A percentile compares a stretch with the other conserved stretches of the same genome.
Conservation (phyloP, 2,113 vertebrate species). For the Ancistrus triradiatus region DNA sequence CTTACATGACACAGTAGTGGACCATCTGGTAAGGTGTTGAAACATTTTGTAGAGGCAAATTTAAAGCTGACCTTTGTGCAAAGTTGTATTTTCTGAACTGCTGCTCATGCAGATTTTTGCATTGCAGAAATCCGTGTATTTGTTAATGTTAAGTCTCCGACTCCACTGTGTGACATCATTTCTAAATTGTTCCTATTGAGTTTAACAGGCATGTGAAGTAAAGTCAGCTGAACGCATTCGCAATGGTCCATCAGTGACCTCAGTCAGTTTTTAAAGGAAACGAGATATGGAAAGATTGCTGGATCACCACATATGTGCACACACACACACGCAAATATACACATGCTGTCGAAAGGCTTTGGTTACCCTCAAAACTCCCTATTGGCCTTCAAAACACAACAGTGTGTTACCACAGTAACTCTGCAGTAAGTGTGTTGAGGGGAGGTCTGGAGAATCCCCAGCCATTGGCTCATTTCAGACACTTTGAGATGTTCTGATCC, state of each 20-base stretch:
- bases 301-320: slow-evolving; percentile 3
- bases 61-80: too few species aligned
- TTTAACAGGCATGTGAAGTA: too few species aligned
- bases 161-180: too few species aligned
- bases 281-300: slow-evolving; percentile 16
- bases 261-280: slow-evolving; percentile 4
- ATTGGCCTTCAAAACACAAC: slow-evolving; percentile 23
- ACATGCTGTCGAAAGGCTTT: slow-evolving; percentile 1
- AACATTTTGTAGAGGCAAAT: too few species aligned
- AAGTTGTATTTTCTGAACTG: too few species aligned
- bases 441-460: neutral
- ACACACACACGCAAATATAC: slow-evolving; percentile 2
- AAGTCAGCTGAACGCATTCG: too few species aligned
- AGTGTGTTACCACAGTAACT: slow-evolving; percentile 14
- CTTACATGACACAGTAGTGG: too few species aligned
- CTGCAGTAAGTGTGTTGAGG: neutral
- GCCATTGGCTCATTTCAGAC: neutral
- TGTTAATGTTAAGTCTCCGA: too few species aligned
- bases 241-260: neutral
- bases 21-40: too few species aligned
- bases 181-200: too few species aligned
- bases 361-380: slow-evolving; percentile 8
- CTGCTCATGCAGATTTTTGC: too few species aligned
- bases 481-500: neutral
- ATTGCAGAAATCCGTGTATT: too few species aligned